phyloP scores from a whole-genome alignment of 1,140 invertebrate species.

The Venturia canescens region DNA sequence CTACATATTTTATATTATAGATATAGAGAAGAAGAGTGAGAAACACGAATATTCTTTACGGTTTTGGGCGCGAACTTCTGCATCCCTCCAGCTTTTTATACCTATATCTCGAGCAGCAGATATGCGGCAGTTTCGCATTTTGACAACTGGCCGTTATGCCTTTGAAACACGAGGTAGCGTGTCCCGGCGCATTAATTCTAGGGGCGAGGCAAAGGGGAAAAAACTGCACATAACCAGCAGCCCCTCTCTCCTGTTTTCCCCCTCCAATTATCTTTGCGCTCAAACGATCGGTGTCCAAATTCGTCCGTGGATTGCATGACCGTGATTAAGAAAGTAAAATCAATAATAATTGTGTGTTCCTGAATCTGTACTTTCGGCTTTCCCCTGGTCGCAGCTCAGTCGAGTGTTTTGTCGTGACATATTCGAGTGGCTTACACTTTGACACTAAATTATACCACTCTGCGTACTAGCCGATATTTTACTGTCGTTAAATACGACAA shows the following conservation, averaged over 20 bases:
- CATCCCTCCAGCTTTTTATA: constrained; percentile 27
- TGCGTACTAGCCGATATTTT: background rate
- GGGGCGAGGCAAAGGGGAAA: constrained; percentile 31
- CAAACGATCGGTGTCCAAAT: constrained; percentile 11
- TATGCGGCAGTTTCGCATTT: constrained; percentile 63
- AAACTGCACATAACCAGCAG: constrained; percentile 29
- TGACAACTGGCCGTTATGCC: constrained; percentile 69
- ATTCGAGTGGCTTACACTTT: constrained; percentile 30
- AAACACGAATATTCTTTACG: background rate
- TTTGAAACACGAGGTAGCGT: constrained; percentile 64
- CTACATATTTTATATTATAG: too few relatives aligned
- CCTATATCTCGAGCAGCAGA: constrained; percentile 40
- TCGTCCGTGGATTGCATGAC: constrained; percentile 34
- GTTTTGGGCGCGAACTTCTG: background rate
- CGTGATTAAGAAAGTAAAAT: constrained; percentile 61
- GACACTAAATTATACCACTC: constrained; percentile 15
- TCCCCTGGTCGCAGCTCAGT: background rate
- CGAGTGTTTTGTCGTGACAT: constrained; percentile 16
- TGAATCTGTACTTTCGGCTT: constrained; percentile 21
- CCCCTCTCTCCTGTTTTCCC: background rate
- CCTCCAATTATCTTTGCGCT: background rate
- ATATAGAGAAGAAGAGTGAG: background rate
- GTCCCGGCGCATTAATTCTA: constrained; percentile 63
- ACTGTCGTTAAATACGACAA: background rate
- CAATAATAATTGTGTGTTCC: constrained; percentile 58